Percentiles rank a stretch among this genome's conserved stretches.
These are phyloP conservation scores for Halocaridina rubra DNA, from an alignment of 2,888 invertebrate genomes.

Conservation along the genomic window DNA sequence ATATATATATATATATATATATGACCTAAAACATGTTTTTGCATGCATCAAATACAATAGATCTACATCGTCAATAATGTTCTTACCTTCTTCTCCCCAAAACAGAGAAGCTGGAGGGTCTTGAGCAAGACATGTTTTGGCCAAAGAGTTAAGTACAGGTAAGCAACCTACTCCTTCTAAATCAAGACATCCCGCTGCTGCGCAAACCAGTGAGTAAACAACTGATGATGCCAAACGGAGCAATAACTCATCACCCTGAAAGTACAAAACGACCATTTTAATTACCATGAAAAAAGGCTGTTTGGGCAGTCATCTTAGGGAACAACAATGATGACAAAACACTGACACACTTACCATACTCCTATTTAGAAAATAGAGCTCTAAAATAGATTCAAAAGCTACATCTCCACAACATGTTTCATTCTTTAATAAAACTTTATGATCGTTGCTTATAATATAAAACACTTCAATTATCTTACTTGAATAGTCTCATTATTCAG, in stretches of 20 bases:
- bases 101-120: conserved; percentile 59
- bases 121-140: conserved; percentile 44
- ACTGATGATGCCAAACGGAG: conserved; percentile 43
- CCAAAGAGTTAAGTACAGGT: conserved; percentile 41
- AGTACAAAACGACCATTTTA: no score
- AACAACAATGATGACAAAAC: background rate
- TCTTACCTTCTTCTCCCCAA: conserved; percentile 61
- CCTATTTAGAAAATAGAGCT: background rate
- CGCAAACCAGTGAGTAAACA: conserved; percentile 59
- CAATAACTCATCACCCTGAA: conserved; percentile 56
- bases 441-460: background rate
- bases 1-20: no score
- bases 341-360: background rate
- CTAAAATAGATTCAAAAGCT: no score
- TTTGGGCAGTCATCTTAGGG: no score
- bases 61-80: no score
- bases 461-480: conserved; percentile 8
- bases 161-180: conserved; percentile 19
- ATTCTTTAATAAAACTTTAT: background rate
- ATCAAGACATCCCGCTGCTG: conserved; percentile 37
- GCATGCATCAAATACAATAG: no score
- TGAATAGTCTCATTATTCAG: conserved; percentile 47
- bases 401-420: background rate
- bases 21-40: no score
- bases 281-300: no score